Evolutionary conservation across 2,113 vertebrate species (phyloP), one percentile per base, ranked within the genome.

Genomic region (Hiodon alosoides): DNA sequence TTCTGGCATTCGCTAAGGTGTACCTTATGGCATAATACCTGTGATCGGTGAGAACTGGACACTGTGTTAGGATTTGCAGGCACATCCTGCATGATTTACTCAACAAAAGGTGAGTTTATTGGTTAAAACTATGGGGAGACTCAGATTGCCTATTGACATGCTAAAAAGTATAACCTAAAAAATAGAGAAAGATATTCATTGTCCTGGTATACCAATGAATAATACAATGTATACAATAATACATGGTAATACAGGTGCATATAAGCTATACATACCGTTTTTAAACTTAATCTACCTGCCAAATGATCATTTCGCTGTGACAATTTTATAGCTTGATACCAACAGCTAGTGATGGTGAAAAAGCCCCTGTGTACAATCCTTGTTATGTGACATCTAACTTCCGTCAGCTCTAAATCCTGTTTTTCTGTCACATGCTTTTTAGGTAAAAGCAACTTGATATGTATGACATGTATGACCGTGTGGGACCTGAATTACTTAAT

Each of bases 401-500:
- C 14, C 67, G 52, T 3, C 14, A 4, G 7, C 52, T 55, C 52
- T 13, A 59, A 14, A 71, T 71, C 9, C 58, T 9, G 58, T 59
- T 71, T 64, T 13, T 7, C 70, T 46, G 7, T 71, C 55, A 59
- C 31, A 69, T 16, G 69, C n/a, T 71, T 60, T 47, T 71, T 71
- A 71, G 57, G 70, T 50, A 67, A 66, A 73, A 8, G 46, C 65
- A 60, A 60, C 57, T 54, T 69, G 58, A 61, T 75, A 67, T 74
- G 71, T 67, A 65, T 79, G 68, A 67, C 59, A 72, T 54, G 17
- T 67, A 64, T 77, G 73, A 68, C 75, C 77, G 69, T 76, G 64
- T 73, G 71, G 77, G 76, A 78, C 77, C 77, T 71, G 47, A 75
- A 67, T 64, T 7, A 13, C 69, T 74, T 65, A 69, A 78, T 65